Conservation (phyloP, 2,888 invertebrate genomes). For the Rhagium mordax region DNA sequence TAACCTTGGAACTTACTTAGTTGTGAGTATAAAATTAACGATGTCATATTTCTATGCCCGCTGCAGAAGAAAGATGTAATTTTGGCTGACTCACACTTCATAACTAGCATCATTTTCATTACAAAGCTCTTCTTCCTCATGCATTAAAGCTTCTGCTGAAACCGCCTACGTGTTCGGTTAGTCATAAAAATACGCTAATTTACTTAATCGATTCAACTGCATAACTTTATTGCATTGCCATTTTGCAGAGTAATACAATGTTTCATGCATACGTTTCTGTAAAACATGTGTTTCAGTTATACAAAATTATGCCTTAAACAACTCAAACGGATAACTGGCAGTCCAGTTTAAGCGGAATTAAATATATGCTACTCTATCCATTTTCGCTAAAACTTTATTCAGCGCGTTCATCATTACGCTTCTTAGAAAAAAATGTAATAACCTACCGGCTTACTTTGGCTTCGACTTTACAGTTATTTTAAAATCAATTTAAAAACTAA, state of each 20-base stretch:
- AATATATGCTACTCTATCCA: slow-evolving; percentile 5
- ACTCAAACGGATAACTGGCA: background rate
- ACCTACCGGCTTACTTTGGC: slow-evolving; percentile 25
- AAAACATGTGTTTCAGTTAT: background rate
- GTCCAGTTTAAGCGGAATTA: background rate
- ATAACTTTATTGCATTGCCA: background rate
- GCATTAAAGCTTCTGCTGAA: background rate
- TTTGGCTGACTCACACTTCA: background rate
- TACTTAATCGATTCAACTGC: background rate
- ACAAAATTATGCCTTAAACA: slow-evolving; percentile 9
- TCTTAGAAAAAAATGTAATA: slow-evolving; percentile 22
- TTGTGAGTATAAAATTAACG: background rate
- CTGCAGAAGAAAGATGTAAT: background rate
- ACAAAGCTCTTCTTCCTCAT: background rate
- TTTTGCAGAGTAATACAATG: slow-evolving; percentile 4
- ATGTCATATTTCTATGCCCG: background rate
- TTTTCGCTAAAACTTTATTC: background rate
- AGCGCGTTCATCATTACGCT: background rate
- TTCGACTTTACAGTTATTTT: slow-evolving; percentile 17
- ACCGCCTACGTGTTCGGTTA: slow-evolving; percentile 1
- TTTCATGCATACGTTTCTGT: background rate
- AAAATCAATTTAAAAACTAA: background rate
- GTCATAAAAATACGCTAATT: slow-evolving; percentile 7
- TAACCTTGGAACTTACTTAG: background rate
- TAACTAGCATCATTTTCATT: slow-evolving; percentile 1